Conservation (phyloP, 2,888 invertebrate genomes). For the Oxyscelio sp. region DNA sequence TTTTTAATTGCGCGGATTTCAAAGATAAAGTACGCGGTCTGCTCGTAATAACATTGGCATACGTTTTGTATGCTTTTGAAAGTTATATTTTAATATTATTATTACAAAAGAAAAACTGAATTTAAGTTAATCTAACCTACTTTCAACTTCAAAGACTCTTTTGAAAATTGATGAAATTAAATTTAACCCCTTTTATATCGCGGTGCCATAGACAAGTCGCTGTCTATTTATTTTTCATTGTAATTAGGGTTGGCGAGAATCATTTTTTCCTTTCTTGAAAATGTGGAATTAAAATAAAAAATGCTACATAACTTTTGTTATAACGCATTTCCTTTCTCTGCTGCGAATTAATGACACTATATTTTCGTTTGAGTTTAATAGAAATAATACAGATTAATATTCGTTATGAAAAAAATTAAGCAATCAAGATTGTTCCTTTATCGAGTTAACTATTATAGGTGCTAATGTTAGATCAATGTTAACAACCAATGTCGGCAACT, state of each 20-base stretch:
- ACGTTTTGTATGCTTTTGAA: conserved; percentile 55
- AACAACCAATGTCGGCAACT: too few species aligned
- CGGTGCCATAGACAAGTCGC: conserved; percentile 43
- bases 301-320: conserved; percentile 27
- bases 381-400: too few species aligned
- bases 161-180: conserved; percentile 54
- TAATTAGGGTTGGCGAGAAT: conserved; percentile 47
- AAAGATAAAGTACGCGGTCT: conserved; percentile 35
- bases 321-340: background rate
- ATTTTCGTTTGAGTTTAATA: conserved; percentile 44
- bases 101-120: conserved; percentile 64
- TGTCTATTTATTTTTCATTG: conserved; percentile 48
- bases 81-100: conserved; percentile 58
- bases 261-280: conserved; percentile 24
- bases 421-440: too few species aligned
- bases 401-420: too few species aligned
- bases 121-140: conserved; percentile 55
- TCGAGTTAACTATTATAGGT: too few species aligned
- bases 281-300: conserved; percentile 37
- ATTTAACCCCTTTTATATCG: conserved; percentile 60
- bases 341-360: conserved; percentile 5
- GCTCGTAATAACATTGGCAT: conserved; percentile 52
- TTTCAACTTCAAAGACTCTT: conserved; percentile 54
- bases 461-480: too few species aligned
- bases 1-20: conserved; percentile 53